phyloP scores from a whole-genome alignment of 23 tunicate genomes.

The Trididemnum nubilum region DNA sequence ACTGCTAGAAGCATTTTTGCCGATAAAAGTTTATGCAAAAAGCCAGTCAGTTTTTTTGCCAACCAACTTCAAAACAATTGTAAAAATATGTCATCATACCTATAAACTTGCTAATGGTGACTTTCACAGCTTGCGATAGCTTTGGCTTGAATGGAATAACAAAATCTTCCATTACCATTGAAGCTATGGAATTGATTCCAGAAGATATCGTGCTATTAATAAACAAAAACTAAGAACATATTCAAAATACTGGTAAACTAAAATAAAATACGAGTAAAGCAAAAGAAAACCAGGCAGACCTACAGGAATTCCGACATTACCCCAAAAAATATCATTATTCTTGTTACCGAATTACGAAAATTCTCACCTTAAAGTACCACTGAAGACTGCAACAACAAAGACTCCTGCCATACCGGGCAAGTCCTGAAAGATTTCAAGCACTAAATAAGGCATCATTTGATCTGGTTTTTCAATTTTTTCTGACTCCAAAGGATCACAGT shows the following conservation, averaged over 20 bases:
- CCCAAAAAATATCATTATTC: too few relatives aligned
- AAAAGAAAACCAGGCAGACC: too few relatives aligned
- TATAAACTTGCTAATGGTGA: constrained; percentile 17
- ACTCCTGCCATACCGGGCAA: constrained; percentile 49
- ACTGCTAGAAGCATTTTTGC: too few relatives aligned
- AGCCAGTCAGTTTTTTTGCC: too few relatives aligned
- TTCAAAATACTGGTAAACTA: too few relatives aligned
- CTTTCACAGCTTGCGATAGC: not conserved
- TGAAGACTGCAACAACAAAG: constrained; percentile 39
- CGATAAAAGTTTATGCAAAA: too few relatives aligned
- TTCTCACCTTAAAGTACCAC: constrained; percentile 47
- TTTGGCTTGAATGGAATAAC: constrained; percentile 9
- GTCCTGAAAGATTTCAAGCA: constrained; percentile 32
- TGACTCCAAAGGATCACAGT: constrained; percentile 33
- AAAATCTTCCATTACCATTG: constrained; percentile 27
- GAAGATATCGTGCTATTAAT: constrained; percentile 29
- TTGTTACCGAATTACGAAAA: too few relatives aligned
- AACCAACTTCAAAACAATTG: too few relatives aligned
- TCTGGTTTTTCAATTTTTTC: constrained; percentile 34
- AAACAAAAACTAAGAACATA: too few relatives aligned
- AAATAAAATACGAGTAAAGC: too few relatives aligned
- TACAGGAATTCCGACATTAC: too few relatives aligned
- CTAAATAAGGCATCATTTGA: constrained; percentile 36
- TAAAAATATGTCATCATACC: too few relatives aligned
- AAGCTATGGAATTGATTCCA: constrained; percentile 26